phyloP scores from a whole-genome alignment of 2,797 vertebrate species.

The Sebastes kiyomatsui region DNA sequence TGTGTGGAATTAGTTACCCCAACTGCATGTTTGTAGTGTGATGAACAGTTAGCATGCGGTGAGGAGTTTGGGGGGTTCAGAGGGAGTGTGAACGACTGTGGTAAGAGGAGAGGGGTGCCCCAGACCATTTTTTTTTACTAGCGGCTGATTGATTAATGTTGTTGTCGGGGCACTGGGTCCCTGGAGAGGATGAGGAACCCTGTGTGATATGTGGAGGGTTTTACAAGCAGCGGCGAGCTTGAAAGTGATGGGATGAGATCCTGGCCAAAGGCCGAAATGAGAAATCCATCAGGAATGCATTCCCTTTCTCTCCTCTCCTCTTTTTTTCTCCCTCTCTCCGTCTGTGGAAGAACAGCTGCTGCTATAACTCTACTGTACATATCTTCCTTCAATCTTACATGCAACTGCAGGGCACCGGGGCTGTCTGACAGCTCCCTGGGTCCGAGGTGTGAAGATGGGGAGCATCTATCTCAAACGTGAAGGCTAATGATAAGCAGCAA shows the following conservation, averaged over 20 bases:
- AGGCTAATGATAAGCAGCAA: constrained; percentile 33
- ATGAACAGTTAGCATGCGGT: constrained; percentile 77
- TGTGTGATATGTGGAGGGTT: constrained; percentile 88
- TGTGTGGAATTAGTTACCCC: constrained; percentile 83
- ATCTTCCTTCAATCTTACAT: constrained; percentile 72
- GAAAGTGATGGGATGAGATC: constrained; percentile 89
- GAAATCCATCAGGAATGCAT: constrained; percentile 93
- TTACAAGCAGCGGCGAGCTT: constrained; percentile 89
- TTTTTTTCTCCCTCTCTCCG: constrained; percentile 45
- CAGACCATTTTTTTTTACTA: constrained; percentile 72
- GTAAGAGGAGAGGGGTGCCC: constrained; percentile 77
- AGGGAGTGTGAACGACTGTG: constrained; percentile 67
- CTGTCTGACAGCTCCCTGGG: constrained; percentile 57
- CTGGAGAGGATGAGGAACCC: constrained; percentile 83
- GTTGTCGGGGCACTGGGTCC: constrained; percentile 81
- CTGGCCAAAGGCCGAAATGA: constrained; percentile 89
- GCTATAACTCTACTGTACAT: constrained; percentile 85
- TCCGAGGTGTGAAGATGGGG: constrained; percentile 56
- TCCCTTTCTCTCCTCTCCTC: constrained; percentile 65
- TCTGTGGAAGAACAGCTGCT: constrained; percentile 89
- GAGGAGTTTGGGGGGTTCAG: constrained; percentile 64
- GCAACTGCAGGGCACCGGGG: constrained; percentile 65
- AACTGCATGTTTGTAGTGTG: constrained; percentile 72
- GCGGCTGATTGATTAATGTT: constrained; percentile 87
- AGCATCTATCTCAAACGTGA: constrained; percentile 41